Conservation (phyloP, 2,113 vertebrate genomes). For the Cinclus cinclus region DNA sequence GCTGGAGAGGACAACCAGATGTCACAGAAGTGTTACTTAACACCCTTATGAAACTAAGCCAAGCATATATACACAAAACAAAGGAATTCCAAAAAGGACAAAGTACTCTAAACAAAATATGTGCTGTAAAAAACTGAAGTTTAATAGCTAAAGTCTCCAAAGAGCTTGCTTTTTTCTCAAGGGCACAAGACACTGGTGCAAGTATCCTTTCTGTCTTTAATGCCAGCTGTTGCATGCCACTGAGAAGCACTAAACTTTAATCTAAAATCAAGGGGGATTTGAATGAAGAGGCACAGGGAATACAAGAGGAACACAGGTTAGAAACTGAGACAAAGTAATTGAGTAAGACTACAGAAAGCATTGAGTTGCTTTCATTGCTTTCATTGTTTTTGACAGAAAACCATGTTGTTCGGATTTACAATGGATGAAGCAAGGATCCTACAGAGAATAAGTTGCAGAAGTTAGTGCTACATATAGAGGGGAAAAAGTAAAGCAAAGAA, state of each 20-base stretch:
- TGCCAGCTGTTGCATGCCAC: neutral
- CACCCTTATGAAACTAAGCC: neutral
- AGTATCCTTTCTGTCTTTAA: neutral
- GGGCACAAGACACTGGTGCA: neutral
- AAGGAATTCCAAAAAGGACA: neutral
- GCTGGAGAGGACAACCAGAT: neutral
- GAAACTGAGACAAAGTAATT: neutral
- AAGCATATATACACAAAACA: neutral
- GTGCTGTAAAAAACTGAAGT: neutral
- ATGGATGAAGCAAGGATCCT: neutral
- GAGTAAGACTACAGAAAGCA: neutral
- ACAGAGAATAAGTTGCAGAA: rapidly evolving
- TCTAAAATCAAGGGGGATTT: neutral
- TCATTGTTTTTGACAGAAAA: too few species aligned
- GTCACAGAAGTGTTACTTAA: neutral
- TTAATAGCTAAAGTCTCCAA: neutral
- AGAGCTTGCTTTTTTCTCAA: neutral
- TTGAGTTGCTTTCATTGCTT: too few species aligned
- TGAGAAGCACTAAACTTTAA: neutral
- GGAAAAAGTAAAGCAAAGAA: neutral
- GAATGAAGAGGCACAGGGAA: neutral
- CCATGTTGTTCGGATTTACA: neutral
- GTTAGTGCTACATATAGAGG: neutral
- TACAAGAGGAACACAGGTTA: neutral
- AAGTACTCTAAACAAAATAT: neutral